Evolutionary conservation across 2,797 vertebrate genomes (phyloP), one percentile per base, ranked within the genome.

Genomic region (Arrhamphus sclerolepis): DNA sequence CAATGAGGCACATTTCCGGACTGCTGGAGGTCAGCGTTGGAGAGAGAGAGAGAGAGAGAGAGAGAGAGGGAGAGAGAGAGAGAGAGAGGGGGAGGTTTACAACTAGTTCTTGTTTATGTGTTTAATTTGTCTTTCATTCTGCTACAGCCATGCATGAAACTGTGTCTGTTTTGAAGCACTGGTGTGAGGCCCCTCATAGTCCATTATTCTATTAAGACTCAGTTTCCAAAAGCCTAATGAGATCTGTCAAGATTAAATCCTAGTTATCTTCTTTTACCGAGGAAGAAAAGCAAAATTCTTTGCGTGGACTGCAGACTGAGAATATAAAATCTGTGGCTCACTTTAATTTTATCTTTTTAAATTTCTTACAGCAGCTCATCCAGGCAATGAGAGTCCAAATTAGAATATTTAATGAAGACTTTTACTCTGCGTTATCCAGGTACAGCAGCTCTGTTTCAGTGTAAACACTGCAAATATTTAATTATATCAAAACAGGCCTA

Each of bases 1-100:
- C 78, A 83, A 68, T 26, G 50, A 82, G 50, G 49, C 42, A 51
- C n/a, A 59, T 78, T 70, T 80, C 47, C 40, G 29, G 46, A 34
- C 38, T 47, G 44, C 39, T 50, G 31, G 50, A 67, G 57, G 68
- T 75, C 53, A 63, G 19, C 9, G 46, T 42, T 49, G 4, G 34
- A 18, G 39, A 55, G 57, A 56, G 31, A 54, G 7, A 59, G 34
- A 4, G 5, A 58, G 41, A 6, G 6, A 7, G 24, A 26, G 34
- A 4, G 5, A 58, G 41, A 6, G 6, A 7, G 24, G 4, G 34
- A 18, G 39, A 55, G 57, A 56, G 31, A 54, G 7, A 59, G 34
- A 4, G 5, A 58, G 41, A 6, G 6, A 7, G 24, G 19, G n/a
- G n/a, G n/a, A 34, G 3, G 49, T 48, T 69, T 66, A 13, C 46